A percentile compares a stretch with the other conserved stretches of the same genome.
phyloP scores from a whole-genome alignment of 1,140 invertebrate species.

The Ceratoteleas bidentatus region DNA sequence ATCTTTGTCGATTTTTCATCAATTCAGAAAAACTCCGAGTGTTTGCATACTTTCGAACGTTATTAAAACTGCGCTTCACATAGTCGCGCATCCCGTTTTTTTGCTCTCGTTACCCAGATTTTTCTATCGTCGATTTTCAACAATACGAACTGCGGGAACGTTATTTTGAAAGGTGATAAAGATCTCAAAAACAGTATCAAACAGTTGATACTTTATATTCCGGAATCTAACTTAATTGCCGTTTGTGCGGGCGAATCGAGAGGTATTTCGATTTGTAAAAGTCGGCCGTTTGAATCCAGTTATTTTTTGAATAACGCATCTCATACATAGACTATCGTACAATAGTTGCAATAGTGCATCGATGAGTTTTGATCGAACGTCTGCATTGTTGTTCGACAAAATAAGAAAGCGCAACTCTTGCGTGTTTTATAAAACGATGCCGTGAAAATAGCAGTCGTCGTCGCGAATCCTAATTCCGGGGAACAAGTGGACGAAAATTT shows the following conservation, averaged over 20 bases:
- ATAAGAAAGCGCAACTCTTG: constrained; percentile 4
- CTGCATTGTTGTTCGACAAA: constrained; percentile 3
- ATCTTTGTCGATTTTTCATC: constrained; percentile 48
- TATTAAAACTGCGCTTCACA: constrained; percentile 45
- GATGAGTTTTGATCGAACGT: constrained; percentile 26
- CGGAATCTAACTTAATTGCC: constrained; percentile 32
- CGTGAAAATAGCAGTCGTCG: neutral
- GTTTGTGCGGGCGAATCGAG: constrained; percentile 21
- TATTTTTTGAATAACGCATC: constrained; percentile 35
- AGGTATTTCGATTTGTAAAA: constrained; percentile 29
- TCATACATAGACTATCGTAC: no score
- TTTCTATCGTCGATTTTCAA: constrained; percentile 43
- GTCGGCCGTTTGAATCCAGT: constrained; percentile 39
- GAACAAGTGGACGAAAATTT: constrained; percentile 3
- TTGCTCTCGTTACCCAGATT: constrained; percentile 39
- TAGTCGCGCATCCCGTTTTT: constrained; percentile 17
- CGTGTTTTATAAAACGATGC: neutral
- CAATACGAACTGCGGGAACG: constrained; percentile 39
- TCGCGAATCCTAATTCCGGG: neutral
- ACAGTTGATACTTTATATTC: constrained; percentile 42
- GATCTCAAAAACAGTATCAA: constrained; percentile 39
- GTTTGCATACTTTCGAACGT: constrained; percentile 45
- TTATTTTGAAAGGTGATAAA: constrained; percentile 54
- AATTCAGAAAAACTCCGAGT: constrained; percentile 27
- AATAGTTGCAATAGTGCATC: constrained; percentile 18